Base-by-base conservation (phyloP, 2,113 vertebrate genomes). In the Pomatorhinus ruficollis region DNA sequence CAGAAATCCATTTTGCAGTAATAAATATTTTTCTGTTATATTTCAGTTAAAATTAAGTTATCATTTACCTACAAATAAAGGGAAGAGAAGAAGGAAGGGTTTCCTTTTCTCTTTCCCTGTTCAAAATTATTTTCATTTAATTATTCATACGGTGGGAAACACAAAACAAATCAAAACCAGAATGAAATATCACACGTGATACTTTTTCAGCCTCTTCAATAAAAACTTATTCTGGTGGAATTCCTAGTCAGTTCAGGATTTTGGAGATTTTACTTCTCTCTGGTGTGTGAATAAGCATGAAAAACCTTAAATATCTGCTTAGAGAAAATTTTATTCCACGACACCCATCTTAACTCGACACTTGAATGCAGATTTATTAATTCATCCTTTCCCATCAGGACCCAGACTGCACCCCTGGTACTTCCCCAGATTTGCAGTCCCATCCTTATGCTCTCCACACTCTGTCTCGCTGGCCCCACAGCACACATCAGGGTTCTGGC, bases 141-240 rank as follows among this genome's bases (percentile, higher is more conserved):
- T 59, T 42, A 69, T 44, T 53, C 28, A 61, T 52, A 64, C 11
- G 35, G 8, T 27, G 7, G 35, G 30, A 90, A 76, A 92, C 15
- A 28, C 7, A 74, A 56, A 81, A 84, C 10, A 56, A 92, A 72
- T 15, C 13, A 42, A 90, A 77, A 72, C 35, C 21, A 65, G 54
- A 84, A 69, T 33, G 10, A 77, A 90, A 37, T 44, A 57, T 37
- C 44, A 35, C 31, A 13, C 0, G 0, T 13, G 1, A 5, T 65
- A 33, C 57, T 78, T 93, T 69, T 23, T 74, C 45, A 59, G 0
- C 12, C 9, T 54, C 23, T 72, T 64, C 14, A 47, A 5, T 21
- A 70, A 74, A 44, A 78, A 6, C 16, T 33, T 42, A 16, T 53
- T 70, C 69, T 69, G 40, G 19, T 47, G 22, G 37, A 47, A 66